These are phyloP conservation scores for Myopa testacea DNA, from an alignment of 2,888 invertebrate genomes.

Conservation along the genomic window DNA sequence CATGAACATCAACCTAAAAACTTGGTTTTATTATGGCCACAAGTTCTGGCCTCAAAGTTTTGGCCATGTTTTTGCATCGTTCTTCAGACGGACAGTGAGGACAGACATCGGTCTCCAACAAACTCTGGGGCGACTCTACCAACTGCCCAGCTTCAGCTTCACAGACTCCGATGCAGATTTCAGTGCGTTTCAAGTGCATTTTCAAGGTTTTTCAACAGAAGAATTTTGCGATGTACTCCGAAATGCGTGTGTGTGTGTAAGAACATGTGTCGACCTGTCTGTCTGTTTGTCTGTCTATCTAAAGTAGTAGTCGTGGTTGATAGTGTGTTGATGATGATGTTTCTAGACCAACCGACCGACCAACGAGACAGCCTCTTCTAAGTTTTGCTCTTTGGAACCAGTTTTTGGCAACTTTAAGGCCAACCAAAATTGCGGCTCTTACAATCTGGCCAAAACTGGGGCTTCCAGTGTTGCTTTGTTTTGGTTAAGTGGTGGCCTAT, in stretches of 20 bases:
- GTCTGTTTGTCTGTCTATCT: slow-evolving; percentile 9
- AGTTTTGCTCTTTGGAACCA: slow-evolving; percentile 22
- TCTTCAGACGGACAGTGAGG: neutral
- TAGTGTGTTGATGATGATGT: neutral
- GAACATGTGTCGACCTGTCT: neutral
- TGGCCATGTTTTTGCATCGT: slow-evolving; percentile 43
- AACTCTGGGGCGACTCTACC: neutral
- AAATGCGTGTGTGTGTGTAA: slow-evolving; percentile 7
- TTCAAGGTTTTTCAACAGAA: neutral
- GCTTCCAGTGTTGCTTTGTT: neutral
- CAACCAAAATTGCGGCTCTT: slow-evolving; percentile 49
- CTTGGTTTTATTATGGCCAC: slow-evolving; percentile 48
- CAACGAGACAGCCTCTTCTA: too few relatives aligned
- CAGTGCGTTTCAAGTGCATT: neutral
- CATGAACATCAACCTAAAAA: slow-evolving; percentile 18
- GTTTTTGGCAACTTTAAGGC: slow-evolving; percentile 49
- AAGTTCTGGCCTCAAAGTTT: slow-evolving; percentile 53
- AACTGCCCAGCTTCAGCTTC: neutral
- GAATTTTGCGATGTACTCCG: neutral
- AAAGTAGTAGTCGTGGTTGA: slow-evolving; percentile 1
- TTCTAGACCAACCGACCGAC: neutral
- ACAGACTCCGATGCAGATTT: neutral
- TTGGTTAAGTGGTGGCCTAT: neutral
- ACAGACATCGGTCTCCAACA: neutral
- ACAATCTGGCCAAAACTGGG: slow-evolving; percentile 12